phyloP scores from a whole-genome alignment of 2,888 invertebrate genomes.

The Rhabditoides inermis region DNA sequence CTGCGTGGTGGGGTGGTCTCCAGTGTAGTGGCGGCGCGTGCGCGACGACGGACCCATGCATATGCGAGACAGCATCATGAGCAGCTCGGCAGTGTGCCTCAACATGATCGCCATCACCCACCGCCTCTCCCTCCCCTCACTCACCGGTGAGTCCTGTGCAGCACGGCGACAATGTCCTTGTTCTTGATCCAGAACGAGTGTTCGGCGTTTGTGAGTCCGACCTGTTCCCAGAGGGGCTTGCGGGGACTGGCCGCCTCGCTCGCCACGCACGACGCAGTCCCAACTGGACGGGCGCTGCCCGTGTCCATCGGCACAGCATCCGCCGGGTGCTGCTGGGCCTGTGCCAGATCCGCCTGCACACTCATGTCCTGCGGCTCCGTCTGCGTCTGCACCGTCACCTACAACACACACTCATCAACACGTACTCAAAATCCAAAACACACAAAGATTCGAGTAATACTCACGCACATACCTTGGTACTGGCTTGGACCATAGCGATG shows the following conservation, averaged over 20 bases:
- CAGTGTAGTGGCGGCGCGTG: neutral
- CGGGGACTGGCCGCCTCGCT: neutral
- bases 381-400: neutral
- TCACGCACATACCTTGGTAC: neutral
- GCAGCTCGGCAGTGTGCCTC: constrained; percentile 3
- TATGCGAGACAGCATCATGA: constrained; percentile 4
- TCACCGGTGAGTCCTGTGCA: neutral
- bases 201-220: constrained; percentile 12
- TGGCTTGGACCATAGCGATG: neutral
- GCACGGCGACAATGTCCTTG: constrained; percentile 13
- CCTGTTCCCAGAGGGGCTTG: too few species aligned
- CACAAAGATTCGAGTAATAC: neutral
- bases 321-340: neutral
- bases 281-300: neutral
- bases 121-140: neutral
- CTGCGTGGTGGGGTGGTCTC: too few species aligned
- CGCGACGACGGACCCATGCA: constrained; percentile 4
- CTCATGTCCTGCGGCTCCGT: neutral
- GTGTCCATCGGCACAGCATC: neutral
- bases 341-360: neutral
- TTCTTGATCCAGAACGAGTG: constrained; percentile 21
- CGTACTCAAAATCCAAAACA: too few species aligned
- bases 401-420: neutral
- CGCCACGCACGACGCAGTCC: neutral
- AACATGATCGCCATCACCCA: neutral